Percentiles rank a stretch among this genome's conserved stretches.
Evolutionary conservation across 2,113 vertebrate genomes (phyloP).

Genomic region (Onychostoma macrolepis): DNA sequence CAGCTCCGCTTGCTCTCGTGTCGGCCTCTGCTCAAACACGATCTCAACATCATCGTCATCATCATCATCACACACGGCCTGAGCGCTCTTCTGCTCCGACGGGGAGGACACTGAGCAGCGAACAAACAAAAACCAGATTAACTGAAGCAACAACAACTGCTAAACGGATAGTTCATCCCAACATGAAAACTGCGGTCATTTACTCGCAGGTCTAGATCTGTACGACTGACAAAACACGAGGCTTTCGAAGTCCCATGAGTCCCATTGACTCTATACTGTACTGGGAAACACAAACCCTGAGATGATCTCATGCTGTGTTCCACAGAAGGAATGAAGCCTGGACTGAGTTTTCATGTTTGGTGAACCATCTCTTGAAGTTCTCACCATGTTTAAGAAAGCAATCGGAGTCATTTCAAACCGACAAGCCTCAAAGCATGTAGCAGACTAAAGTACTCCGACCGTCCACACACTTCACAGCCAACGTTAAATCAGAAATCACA

Average conservation of each 20-base stretch:
- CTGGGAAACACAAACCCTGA: background rate
- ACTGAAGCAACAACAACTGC: background rate
- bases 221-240: background rate
- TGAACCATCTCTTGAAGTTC: background rate
- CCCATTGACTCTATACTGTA: background rate
- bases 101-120: background rate
- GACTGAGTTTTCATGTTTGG: background rate
- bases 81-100: background rate
- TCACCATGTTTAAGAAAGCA: background rate
- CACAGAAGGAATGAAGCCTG: background rate
- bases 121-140: background rate
- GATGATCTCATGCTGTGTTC: background rate
- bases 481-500: background rate
- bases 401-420: background rate
- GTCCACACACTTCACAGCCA: background rate
- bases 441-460: background rate
- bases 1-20: slow-evolving; percentile 84
- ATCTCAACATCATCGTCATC: slow-evolving; percentile 78
- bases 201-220: background rate
- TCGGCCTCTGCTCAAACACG: slow-evolving; percentile 87
- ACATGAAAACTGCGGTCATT: background rate
- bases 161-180: background rate
- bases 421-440: background rate
- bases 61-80: background rate
- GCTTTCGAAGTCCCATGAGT: too few species aligned